Evolutionary conservation across 2,113 vertebrate genomes (phyloP).

Genomic region (Triplophysa tibetana): DNA sequence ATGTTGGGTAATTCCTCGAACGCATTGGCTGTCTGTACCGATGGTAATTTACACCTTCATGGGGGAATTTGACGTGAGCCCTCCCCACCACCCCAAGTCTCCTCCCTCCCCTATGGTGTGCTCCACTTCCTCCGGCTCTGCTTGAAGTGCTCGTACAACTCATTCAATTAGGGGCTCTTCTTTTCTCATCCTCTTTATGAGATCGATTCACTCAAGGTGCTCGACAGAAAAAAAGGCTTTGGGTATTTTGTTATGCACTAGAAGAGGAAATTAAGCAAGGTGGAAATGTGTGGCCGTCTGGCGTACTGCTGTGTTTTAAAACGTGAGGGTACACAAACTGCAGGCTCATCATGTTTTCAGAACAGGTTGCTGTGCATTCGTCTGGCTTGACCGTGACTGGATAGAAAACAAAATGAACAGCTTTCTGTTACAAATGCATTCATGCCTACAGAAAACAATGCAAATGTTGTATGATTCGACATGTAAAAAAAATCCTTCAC

Average conservation of each 20-base stretch:
- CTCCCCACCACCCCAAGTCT: constrained; percentile 22
- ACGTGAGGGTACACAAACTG: not conserved
- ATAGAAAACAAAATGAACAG: not conserved
- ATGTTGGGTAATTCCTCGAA: constrained; percentile 62
- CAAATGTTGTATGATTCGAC: no score
- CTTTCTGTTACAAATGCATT: not conserved
- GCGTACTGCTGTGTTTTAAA: not conserved
- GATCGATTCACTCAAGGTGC: constrained; percentile 51
- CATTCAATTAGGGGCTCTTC: constrained; percentile 57
- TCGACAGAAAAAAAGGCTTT: constrained; percentile 29
- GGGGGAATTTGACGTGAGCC: constrained; percentile 52
- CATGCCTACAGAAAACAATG: not conserved
- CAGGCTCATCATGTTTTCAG: not conserved
- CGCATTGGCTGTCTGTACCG: constrained; percentile 62
- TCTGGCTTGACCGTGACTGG: constrained; percentile 14
- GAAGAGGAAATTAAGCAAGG: constrained; percentile 21
- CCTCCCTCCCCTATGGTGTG: constrained; percentile 32
- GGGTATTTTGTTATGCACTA: constrained; percentile 5
- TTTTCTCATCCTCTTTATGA: constrained; percentile 43
- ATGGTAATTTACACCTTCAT: constrained; percentile 68
- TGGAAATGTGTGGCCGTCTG: constrained; percentile 20
- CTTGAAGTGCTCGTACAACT: constrained; percentile 56
- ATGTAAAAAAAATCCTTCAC: not conserved
- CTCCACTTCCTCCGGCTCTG: constrained; percentile 49
- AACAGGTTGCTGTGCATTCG: constrained; percentile 11